phyloP scores from a whole-genome alignment of 1,140 invertebrate species.

The Panagrolaimus sp. region DNA sequence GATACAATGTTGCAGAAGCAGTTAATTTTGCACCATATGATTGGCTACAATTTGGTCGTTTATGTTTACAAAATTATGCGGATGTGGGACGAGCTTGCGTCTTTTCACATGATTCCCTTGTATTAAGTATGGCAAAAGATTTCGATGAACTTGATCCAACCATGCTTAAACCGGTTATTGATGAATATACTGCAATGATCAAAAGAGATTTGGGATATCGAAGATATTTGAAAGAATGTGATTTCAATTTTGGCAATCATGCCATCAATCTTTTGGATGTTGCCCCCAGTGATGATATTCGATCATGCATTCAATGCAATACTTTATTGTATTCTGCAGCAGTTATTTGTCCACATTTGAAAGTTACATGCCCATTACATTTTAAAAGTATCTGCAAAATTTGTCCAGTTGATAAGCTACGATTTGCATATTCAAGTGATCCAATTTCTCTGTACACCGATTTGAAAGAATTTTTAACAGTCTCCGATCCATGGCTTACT shows the following conservation, averaged over 20 bases:
- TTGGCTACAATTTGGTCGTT: constrained; percentile 80
- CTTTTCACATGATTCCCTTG: constrained; percentile 96
- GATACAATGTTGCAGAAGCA: constrained; percentile 98
- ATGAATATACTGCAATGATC: constrained; percentile 70
- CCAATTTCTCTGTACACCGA: not conserved
- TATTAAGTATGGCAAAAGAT: constrained; percentile 92
- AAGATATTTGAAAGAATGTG: not conserved
- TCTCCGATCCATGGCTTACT: not conserved
- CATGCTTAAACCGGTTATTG: constrained; percentile 79
- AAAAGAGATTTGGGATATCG: not conserved
- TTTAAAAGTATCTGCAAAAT: constrained; percentile 9
- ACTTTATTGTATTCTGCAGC: not conserved
- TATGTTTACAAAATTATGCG: constrained; percentile 90
- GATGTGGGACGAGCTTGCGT: constrained; percentile 86
- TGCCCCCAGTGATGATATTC: not conserved
- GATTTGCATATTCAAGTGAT: not conserved
- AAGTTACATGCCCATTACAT: not conserved
- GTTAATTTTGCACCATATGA: constrained; percentile 98
- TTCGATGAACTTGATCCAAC: constrained; percentile 77
- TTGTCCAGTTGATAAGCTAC: not conserved
- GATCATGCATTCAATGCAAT: constrained; percentile 1
- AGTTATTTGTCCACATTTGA: not conserved
- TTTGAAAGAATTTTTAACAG: not conserved
- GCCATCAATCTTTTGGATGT: not conserved
- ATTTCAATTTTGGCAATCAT: not conserved